These are phyloP conservation scores for Drosophila yooni DNA, from an alignment of 2,888 invertebrate genomes.

Conservation along the genomic window DNA sequence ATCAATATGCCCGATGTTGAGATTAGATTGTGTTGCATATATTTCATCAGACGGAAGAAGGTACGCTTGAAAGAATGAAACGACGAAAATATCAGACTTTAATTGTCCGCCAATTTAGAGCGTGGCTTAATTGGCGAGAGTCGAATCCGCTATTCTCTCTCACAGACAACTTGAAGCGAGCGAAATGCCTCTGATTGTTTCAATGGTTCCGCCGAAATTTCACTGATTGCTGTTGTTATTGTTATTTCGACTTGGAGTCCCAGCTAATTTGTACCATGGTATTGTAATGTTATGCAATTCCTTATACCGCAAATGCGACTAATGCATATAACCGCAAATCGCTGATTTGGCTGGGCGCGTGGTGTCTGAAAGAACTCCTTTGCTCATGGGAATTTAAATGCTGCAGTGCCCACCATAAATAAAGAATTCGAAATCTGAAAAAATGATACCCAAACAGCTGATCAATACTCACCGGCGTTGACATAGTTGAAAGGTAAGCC, in stretches of 20 bases:
- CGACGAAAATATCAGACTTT: constrained; percentile 15
- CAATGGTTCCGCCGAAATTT: background rate
- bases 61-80: constrained; percentile 28
- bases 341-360: constrained; percentile 19
- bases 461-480: constrained; percentile 7
- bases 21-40: constrained; percentile 61
- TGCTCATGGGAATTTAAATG: constrained; percentile 48
- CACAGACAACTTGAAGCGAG: constrained; percentile 22
- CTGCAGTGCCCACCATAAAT: constrained; percentile 52
- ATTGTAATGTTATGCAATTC: constrained; percentile 43
- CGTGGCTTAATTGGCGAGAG: constrained; percentile 54
- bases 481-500: constrained; percentile 27
- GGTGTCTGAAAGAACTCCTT: constrained; percentile 14
- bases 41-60: constrained; percentile 12
- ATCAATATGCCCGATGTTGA: constrained; percentile 53
- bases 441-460: constrained; percentile 47
- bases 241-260: constrained; percentile 20
- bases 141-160: constrained; percentile 1
- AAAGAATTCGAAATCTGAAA: constrained; percentile 34
- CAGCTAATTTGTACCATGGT: constrained; percentile 10
- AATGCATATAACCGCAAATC: background rate
- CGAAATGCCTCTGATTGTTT: constrained; percentile 2
- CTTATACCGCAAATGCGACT: background rate
- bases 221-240: constrained; percentile 5
- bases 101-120: constrained; percentile 52